phyloP scores from a whole-genome alignment of 2,888 invertebrate genomes.

The Spisula solida region DNA sequence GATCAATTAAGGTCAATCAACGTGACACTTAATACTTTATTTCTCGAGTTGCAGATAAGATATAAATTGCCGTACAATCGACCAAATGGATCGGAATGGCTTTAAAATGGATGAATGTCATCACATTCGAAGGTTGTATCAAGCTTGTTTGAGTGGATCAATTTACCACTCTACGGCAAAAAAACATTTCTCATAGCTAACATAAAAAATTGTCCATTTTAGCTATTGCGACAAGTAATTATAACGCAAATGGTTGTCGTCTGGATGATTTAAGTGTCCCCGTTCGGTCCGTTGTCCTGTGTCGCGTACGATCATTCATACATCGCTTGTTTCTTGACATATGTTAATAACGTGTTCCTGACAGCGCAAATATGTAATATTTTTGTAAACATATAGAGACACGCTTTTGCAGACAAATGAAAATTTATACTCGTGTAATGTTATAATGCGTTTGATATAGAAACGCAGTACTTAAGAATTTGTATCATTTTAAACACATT shows the following conservation, averaged over 20 bases:
- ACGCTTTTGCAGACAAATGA: neutral
- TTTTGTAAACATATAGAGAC: conserved; percentile 20
- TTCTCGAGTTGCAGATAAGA: neutral
- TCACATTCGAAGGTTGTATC: neutral
- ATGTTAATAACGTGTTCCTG: neutral
- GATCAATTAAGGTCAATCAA: neutral
- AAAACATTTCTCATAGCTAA: neutral
- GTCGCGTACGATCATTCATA: neutral
- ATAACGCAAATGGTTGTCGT: neutral
- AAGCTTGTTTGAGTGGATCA: neutral
- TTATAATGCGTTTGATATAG: neutral
- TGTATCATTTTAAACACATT: conserved; percentile 2
- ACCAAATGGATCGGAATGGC: neutral
- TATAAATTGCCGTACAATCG: neutral
- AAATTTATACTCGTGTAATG: neutral
- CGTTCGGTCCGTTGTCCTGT: neutral
- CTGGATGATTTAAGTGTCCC: neutral
- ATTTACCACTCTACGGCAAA: neutral
- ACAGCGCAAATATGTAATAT: conserved; percentile 4
- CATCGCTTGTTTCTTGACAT: neutral
- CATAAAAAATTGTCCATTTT: neutral
- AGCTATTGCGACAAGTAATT: neutral
- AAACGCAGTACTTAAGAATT: neutral
- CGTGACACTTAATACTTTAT: neutral
- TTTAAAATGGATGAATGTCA: neutral